Percentiles rank a stretch among this genome's conserved stretches.
phyloP scores from a whole-genome alignment of 2,797 vertebrate species.

The Alouatta caraya region DNA sequence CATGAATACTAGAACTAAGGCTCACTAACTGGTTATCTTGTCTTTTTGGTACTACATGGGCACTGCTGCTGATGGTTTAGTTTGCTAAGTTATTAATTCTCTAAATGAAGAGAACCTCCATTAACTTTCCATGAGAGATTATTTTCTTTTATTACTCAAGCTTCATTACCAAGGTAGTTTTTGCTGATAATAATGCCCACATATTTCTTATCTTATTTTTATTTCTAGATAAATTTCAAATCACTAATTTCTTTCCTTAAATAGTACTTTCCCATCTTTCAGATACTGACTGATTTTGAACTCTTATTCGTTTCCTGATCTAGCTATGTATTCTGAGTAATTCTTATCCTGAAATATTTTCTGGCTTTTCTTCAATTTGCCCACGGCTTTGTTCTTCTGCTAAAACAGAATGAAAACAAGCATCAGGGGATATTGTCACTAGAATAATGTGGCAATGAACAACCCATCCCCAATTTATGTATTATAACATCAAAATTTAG shows the following conservation, averaged over 20 bases:
- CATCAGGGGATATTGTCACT: neutral
- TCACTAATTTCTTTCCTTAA: conserved; percentile 18
- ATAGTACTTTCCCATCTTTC: neutral
- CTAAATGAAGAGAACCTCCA: conserved; percentile 19
- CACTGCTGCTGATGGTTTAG: neutral
- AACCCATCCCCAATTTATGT: fast-evolving
- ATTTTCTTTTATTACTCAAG: conserved; percentile 37
- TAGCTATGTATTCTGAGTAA: neutral
- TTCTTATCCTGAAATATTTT: neutral
- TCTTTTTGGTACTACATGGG: neutral
- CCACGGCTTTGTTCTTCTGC: neutral
- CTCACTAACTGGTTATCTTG: neutral
- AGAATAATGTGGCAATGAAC: neutral
- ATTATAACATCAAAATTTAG: neutral
- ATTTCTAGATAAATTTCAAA: conserved; percentile 38
- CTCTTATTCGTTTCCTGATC: conserved; percentile 10
- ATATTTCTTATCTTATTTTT: conserved; percentile 30
- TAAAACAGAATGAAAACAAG: neutral
- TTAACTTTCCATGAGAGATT: conserved; percentile 36
- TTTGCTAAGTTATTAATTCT: conserved; percentile 4
- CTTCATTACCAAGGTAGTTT: conserved; percentile 42
- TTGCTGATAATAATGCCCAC: conserved; percentile 19
- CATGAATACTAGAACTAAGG: conserved; percentile 49
- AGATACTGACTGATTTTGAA: conserved; percentile 2
- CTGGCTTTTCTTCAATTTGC: neutral